Conservation (phyloP, 2,888 invertebrate species). For the Xanthia togata region DNA sequence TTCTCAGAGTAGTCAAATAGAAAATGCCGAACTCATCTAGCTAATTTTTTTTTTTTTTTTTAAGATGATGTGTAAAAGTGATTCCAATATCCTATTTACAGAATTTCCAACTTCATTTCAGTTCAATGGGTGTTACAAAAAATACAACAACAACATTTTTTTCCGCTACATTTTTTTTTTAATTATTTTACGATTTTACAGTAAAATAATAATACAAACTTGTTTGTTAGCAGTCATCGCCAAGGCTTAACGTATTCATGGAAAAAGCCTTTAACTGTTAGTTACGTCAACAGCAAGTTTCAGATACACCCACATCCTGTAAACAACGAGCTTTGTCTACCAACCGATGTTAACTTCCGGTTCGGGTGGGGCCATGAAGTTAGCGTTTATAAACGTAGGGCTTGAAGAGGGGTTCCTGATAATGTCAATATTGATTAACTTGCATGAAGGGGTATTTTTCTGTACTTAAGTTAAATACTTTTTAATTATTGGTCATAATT, state of each 20-base stretch:
- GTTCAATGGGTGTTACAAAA: too few relatives aligned
- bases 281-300: slow-evolving; percentile 68
- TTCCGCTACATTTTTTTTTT: too few relatives aligned
- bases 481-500: background rate
- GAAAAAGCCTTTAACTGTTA: slow-evolving; percentile 60
- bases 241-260: slow-evolving; percentile 45
- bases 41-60: too few relatives aligned
- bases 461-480: background rate
- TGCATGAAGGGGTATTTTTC: background rate
- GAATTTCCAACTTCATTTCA: too few relatives aligned
- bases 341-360: slow-evolving; percentile 73
- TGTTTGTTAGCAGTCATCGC: slow-evolving; percentile 9
- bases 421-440: background rate
- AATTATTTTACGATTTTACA: too few relatives aligned
- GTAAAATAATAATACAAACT: background rate
- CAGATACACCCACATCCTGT: slow-evolving; percentile 73
- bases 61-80: too few relatives aligned
- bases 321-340: slow-evolving; percentile 76
- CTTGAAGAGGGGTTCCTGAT: background rate
- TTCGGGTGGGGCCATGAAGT: slow-evolving; percentile 54
- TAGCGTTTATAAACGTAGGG: background rate
- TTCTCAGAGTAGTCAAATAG: too few relatives aligned
- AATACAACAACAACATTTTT: too few relatives aligned
- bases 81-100: too few relatives aligned
- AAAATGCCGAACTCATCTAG: too few relatives aligned